Evolutionary conservation across 1,140 invertebrate species (phyloP).

Genomic region (Latrodectus geometricus): DNA sequence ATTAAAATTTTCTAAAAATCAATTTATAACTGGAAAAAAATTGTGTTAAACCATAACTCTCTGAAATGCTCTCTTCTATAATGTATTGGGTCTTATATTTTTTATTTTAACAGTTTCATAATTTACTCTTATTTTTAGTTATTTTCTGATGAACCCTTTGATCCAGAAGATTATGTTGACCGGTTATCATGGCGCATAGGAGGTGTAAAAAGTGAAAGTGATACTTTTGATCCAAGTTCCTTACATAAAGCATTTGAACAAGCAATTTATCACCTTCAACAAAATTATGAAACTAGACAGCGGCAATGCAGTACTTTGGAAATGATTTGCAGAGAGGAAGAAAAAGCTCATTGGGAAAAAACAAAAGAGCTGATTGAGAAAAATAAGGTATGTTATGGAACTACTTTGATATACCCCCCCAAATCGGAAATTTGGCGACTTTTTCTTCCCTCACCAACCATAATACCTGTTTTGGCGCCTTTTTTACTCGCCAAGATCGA

Average conservation of each 20-base stretch:
- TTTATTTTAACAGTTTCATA: not conserved
- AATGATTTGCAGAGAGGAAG: conserved; percentile 85
- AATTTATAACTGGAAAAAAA: too few species aligned
- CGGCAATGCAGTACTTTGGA: conserved; percentile 90
- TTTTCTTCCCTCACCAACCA: too few species aligned
- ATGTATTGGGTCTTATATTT: not conserved
- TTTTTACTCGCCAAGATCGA: too few species aligned
- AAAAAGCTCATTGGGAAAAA: conserved; percentile 84
- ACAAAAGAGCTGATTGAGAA: conserved; percentile 86
- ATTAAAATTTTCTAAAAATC: too few species aligned
- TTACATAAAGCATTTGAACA: conserved; percentile 92
- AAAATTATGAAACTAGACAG: conserved; percentile 68
- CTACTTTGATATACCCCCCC: too few species aligned
- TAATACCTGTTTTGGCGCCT: too few species aligned
- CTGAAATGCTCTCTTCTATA: not conserved
- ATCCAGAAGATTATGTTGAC: conserved; percentile 97
- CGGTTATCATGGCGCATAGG: conserved; percentile 93
- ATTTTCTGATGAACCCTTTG: conserved; percentile 85
- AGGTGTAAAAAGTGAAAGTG: conserved; percentile 78
- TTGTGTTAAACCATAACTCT: too few species aligned
- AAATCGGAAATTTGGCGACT: too few species aligned
- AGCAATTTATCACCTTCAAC: conserved; percentile 77
- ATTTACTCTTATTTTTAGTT: conserved; percentile 4
- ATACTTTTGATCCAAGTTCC: conserved; percentile 73
- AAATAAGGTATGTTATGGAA: conserved; percentile 78